A percentile compares a stretch with the other conserved stretches of the same genome.
These are phyloP conservation scores for Sycophila sp. DNA, from an alignment of 1,140 invertebrate species.

Conservation along the genomic window DNA sequence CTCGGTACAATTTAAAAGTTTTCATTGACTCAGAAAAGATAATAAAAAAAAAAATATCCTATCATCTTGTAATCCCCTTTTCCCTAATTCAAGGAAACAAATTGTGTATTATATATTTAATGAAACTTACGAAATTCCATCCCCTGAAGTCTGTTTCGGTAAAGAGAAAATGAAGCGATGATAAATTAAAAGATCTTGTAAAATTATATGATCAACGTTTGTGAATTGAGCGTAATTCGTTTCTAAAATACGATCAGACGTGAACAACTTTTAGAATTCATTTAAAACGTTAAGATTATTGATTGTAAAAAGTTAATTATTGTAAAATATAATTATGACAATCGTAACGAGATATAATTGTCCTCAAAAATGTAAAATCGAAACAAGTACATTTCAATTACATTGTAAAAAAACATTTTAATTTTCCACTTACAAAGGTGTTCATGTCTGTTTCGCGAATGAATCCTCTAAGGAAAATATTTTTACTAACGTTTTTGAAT, in stretches of 20 bases:
- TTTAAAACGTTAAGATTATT: not conserved
- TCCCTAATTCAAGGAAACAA: slow-evolving; percentile 1
- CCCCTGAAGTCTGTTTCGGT: not conserved
- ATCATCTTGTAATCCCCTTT: slow-evolving; percentile 2
- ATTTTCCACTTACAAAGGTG: too few species aligned
- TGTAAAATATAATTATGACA: not conserved
- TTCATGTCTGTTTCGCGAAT: not conserved
- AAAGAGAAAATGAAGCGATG: not conserved
- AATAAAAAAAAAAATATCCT: not conserved
- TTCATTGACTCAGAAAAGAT: not conserved
- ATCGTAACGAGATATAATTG: too few species aligned
- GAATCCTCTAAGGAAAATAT: not conserved
- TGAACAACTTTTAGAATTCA: not conserved
- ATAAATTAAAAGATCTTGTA: not conserved
- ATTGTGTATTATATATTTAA: not conserved
- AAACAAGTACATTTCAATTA: too few species aligned
- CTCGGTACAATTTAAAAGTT: not conserved
- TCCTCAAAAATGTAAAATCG: too few species aligned
- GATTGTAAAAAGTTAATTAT: not conserved
- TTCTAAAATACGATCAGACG: not conserved
- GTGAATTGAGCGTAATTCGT: not conserved
- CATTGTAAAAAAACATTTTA: too few species aligned
- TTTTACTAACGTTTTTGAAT: not conserved
- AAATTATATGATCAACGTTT: slow-evolving; percentile 1
- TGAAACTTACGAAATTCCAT: too few species aligned